Percentiles rank a stretch among this genome's conserved stretches.
phyloP scores from a whole-genome alignment of 2,888 invertebrate genomes.

The Diaperis boleti region DNA sequence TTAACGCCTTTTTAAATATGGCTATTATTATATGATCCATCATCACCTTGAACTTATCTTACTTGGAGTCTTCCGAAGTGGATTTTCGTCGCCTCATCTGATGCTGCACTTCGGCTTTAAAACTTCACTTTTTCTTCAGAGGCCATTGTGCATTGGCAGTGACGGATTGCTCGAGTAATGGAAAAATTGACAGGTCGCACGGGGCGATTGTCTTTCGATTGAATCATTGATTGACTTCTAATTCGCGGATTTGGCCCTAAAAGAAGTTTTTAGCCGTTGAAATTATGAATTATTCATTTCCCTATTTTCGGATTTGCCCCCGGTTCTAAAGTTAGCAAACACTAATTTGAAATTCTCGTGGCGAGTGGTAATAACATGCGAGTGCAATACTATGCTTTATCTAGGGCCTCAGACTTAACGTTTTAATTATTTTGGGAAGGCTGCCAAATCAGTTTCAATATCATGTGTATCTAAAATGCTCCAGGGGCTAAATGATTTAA shows the following conservation, averaged over 20 bases:
- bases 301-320: not conserved
- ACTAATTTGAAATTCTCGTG: not conserved
- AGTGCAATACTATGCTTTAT: too few species aligned
- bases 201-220: conserved; percentile 38
- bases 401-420: too few species aligned
- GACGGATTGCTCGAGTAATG: conserved; percentile 36
- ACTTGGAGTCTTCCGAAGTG: conserved; percentile 27
- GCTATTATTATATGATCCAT: conserved; percentile 48
- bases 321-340: not conserved
- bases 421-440: too few species aligned
- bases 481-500: too few species aligned
- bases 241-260: conserved; percentile 15
- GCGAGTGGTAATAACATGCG: not conserved
- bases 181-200: conserved; percentile 39
- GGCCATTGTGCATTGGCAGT: conserved; percentile 34
- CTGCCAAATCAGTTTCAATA: too few species aligned
- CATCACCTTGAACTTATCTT: conserved; percentile 43
- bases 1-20: conserved; percentile 48
- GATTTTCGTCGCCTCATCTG: conserved; percentile 18
- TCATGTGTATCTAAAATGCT: too few species aligned
- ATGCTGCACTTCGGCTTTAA: conserved; percentile 27
- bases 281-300: conserved; percentile 30
- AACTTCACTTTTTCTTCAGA: conserved; percentile 17
- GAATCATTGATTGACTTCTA: conserved; percentile 37
- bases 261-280: conserved; percentile 1